Evolutionary conservation across 2,113 vertebrate genomes (phyloP), one percentile per base, ranked within the genome.

Genomic region (Ramphastos sulfuratus): DNA sequence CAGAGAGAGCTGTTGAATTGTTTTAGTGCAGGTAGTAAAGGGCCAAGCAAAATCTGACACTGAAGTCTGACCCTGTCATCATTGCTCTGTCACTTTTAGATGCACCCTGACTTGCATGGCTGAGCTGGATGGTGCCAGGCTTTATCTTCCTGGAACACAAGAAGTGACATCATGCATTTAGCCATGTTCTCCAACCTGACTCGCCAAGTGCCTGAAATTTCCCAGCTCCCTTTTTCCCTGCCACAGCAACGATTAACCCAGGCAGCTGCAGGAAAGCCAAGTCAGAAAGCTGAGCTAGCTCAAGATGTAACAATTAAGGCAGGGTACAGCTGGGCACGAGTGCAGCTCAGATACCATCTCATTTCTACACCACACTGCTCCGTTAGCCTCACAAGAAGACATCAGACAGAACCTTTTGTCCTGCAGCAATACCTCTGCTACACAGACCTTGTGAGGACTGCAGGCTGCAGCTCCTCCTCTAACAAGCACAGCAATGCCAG

Each of bases 211-310:
- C 9, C 60, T 74, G 52, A 77, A 82, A 89, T 70, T 73, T 85
- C 74, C 70, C 21, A 87, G 37, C 28, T 19, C 42, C 20, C 5
- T 82, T 85, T 81, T 64, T 67, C 3, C 37, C 72, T 79, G 15
- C 77, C 52, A 54, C 37, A 64, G 55, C 7, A 12, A 61, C 59
- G 83, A 87, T 90, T 96, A 96, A 89, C 59, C 46, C 94, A 77
- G 83, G 71, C 74, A 96, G 80, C 58, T 95, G 79, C 87, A 94
- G 92, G 84, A 93, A 94, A 93, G 66, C 85, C 93, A 94, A 91
- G 66, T 85, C 92, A 84, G 92, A 95, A 95, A 55, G 37, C 39
- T 93, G 64, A 66, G 76, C 55, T 7, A 89, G 80, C n/a, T 90
- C 92, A 87, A 94, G 63, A 65, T 71, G 87, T 94, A 87, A 87